Percentiles rank a stretch among this genome's conserved stretches.
These are phyloP conservation scores for Paramormyrops kingsleyae DNA, from an alignment of 2,113 vertebrate genomes.

Conservation along the genomic window DNA sequence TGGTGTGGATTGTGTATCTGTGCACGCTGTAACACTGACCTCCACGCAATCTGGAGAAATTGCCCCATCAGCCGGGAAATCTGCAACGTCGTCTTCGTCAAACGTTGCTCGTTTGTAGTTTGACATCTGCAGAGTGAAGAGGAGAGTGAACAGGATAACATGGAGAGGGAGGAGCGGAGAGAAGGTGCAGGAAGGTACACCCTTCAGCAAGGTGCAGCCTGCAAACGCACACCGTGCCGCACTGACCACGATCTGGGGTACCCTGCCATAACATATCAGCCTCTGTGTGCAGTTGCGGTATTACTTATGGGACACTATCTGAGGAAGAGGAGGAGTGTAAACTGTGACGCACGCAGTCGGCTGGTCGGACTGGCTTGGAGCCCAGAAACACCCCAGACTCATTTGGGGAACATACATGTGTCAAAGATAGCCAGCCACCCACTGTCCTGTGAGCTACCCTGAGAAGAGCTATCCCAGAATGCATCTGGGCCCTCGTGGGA, in stretches of 20 bases:
- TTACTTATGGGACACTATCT: background rate
- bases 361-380: background rate
- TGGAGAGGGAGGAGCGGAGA: background rate
- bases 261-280: background rate
- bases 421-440: background rate
- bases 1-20: background rate
- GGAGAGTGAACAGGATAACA: slow-evolving; percentile 15
- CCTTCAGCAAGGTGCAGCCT: background rate
- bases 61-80: slow-evolving; percentile 63
- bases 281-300: background rate
- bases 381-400: background rate
- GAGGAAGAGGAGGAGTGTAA: slow-evolving; percentile 9
- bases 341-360: background rate
- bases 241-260: background rate
- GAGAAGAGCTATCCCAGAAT: background rate
- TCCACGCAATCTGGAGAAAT: slow-evolving; percentile 76
- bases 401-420: background rate
- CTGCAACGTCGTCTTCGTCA: slow-evolving; percentile 78
- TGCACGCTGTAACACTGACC: slow-evolving; percentile 53
- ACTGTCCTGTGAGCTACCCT: background rate
- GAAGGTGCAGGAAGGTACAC: background rate
- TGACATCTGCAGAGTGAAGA: slow-evolving; percentile 71
- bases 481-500: background rate
- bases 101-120: slow-evolving; percentile 87
- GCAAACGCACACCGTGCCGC: background rate